These are phyloP conservation scores for Notolepis coatsorum DNA, from an alignment of 2,797 vertebrate species.

Conservation along the genomic window DNA sequence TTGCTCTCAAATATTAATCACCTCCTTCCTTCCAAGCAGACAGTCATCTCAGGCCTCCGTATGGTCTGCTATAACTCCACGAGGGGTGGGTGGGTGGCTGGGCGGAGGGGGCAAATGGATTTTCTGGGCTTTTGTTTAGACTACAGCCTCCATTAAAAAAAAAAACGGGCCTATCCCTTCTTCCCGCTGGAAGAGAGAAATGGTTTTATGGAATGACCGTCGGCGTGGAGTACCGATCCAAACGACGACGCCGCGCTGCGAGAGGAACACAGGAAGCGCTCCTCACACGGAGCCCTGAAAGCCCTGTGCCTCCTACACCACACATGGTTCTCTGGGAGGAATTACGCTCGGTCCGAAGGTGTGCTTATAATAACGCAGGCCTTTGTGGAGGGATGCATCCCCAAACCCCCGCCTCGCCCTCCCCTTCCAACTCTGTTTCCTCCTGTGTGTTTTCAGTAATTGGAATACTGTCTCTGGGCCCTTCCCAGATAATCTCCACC, in stretches of 20 bases:
- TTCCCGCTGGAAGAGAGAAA: conserved; percentile 47
- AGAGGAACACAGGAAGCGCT: conserved; percentile 46
- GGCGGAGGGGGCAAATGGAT: not conserved
- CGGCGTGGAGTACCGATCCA: conserved; percentile 43
- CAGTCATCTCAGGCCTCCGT: conserved; percentile 41
- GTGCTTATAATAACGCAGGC: conserved; percentile 52
- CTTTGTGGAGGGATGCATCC: conserved; percentile 52
- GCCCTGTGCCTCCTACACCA: conserved; percentile 28
- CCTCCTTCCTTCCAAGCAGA: conserved; percentile 32
- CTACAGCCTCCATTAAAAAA: conserved; percentile 10
- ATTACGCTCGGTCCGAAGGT: conserved; percentile 50
- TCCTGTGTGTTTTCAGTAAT: conserved; percentile 61
- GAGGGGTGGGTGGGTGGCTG: not conserved
- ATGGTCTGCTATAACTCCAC: not conserved
- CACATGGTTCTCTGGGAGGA: conserved; percentile 35
- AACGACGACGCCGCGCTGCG: conserved; percentile 30
- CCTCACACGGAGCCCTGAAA: conserved; percentile 27
- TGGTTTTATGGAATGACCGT: conserved; percentile 45
- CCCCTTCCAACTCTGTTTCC: conserved; percentile 17
- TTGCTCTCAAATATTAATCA: conserved; percentile 70
- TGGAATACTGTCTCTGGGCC: conserved; percentile 65
- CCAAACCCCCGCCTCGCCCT: not conserved
- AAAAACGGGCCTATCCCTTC: conserved; percentile 26
- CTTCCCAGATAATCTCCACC: conserved; percentile 67
- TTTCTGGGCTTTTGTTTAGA: conserved; percentile 42